Evolutionary conservation across 2,888 invertebrate genomes (phyloP).

Genomic region (Polydrusus cervinus): DNA sequence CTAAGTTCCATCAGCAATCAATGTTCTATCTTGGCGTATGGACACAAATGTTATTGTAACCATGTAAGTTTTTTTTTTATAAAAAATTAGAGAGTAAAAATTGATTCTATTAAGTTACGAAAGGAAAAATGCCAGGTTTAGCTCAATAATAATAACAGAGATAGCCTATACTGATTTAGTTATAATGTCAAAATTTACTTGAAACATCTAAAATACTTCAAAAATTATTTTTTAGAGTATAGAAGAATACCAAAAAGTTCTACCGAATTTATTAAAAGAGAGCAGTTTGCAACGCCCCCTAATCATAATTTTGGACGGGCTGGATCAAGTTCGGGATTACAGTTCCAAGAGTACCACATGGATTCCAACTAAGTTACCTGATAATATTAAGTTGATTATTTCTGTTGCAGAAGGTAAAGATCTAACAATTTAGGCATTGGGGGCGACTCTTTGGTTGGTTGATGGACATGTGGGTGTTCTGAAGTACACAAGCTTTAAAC

Average conservation of each 20-base stretch:
- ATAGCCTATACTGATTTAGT: no score
- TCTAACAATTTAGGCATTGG: no score
- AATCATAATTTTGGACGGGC: conserved; percentile 84
- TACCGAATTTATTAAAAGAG: conserved; percentile 74
- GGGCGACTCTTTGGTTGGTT: no score
- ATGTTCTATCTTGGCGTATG: conserved; percentile 80
- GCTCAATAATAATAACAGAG: no score
- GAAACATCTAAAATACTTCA: no score
- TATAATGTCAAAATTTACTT: no score
- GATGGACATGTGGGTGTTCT: no score
- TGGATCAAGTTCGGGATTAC: conserved; percentile 77
- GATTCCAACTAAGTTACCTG: conserved; percentile 84
- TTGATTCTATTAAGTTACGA: no score
- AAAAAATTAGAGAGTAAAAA: no score
- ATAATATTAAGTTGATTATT: conserved; percentile 84
- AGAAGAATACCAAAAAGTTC: conserved; percentile 79
- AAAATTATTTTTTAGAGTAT: conserved; percentile 76
- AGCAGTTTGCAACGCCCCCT: conserved; percentile 76
- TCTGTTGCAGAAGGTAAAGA: conserved; percentile 75
- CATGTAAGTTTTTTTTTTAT: conserved; percentile 78
- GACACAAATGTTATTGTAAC: conserved; percentile 78
- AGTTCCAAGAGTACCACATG: conserved; percentile 80
- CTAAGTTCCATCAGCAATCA: conserved; percentile 85
- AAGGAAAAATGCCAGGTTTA: no score
- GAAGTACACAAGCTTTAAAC: no score